Conservation (phyloP, 1,140 invertebrate species). For the Protaetia brevitarsis region DNA sequence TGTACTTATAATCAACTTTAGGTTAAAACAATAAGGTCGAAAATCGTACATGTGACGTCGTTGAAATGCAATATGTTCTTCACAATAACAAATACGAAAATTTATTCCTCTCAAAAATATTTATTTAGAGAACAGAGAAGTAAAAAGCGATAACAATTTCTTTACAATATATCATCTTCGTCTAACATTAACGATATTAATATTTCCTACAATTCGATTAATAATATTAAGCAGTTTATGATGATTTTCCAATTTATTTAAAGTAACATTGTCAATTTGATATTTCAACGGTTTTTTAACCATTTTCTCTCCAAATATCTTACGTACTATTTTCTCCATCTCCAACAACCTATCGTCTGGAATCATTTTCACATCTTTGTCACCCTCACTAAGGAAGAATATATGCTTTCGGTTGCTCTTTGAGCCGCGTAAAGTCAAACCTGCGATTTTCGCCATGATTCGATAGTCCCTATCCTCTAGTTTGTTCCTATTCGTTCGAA, state of each 20-base stretch:
- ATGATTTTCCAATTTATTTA: not conserved
- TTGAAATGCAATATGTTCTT: too few relatives aligned
- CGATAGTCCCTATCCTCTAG: not conserved
- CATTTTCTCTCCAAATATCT: not conserved
- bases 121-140: too few relatives aligned
- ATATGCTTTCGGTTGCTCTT: not conserved
- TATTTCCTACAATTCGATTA: constrained; percentile 2
- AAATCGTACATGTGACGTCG: too few relatives aligned
- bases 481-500: not conserved
- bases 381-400: not conserved
- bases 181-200: not conserved
- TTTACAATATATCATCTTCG: not conserved
- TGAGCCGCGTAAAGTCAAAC: not conserved
- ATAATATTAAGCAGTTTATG: not conserved
- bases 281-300: not conserved
- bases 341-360: constrained; percentile 9
- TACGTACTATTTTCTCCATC: constrained; percentile 14
- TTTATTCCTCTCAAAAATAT: too few relatives aligned
- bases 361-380: not conserved
- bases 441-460: not conserved
- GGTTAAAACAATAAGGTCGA: too few relatives aligned
- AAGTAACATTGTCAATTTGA: not conserved
- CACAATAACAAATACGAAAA: too few relatives aligned
- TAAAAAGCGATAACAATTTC: too few relatives aligned
- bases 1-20: too few relatives aligned